Evolutionary conservation across 2,888 invertebrate species (phyloP), one percentile per base, ranked within the genome.

Genomic region (Caenorhabditis sp.): DNA sequence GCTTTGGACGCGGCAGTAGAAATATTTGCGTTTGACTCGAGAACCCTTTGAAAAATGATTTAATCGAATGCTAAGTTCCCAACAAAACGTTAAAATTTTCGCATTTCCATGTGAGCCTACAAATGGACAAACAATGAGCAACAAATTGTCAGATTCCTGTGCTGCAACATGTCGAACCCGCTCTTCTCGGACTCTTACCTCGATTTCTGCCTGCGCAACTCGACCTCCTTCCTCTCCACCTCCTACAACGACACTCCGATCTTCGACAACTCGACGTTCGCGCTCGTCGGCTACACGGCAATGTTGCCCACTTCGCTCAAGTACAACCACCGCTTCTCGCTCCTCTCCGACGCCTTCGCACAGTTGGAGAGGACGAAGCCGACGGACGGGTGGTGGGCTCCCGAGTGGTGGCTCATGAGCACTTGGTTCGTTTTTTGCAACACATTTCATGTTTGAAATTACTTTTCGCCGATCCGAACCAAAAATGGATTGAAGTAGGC

Each of bases 191-290:
- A 77, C 35, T 58, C 75, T 0, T 82, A 82, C 32, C 73, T 82
- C 15, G 82, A 82, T 39, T 80, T 79, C 24, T 82, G 82, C 41
- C 79, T 82, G 2, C 66, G 83, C 4, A 82, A 87, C 27, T 88
- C 88, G 8, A 88, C 88, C 0, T 77, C 82, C 1, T 83, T 83
- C 55, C 77, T 88, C 2, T 52, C 78, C 37, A 88, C 88, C 13
- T 79, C 84, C 24, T 88, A 87, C 82, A 88, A 88, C 63, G 88
- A 88, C 78, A 88, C 88, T 11, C 87, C 87, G 24, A 84, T 88
- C 27, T 88, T 87, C 74, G 86, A 88, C 63, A 87, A 86, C 55
- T 53, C 52, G 20, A 83, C 87, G 1, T 88, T 85, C 52, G 81
- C 82, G 22, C 63, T 88, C 13, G 79, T 87, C 24, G 88, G 87